A percentile compares a stretch with the other conserved stretches of the same genome.
Conservation (phyloP, 2,797 vertebrate species). For the Bradypus variegatus region DNA sequence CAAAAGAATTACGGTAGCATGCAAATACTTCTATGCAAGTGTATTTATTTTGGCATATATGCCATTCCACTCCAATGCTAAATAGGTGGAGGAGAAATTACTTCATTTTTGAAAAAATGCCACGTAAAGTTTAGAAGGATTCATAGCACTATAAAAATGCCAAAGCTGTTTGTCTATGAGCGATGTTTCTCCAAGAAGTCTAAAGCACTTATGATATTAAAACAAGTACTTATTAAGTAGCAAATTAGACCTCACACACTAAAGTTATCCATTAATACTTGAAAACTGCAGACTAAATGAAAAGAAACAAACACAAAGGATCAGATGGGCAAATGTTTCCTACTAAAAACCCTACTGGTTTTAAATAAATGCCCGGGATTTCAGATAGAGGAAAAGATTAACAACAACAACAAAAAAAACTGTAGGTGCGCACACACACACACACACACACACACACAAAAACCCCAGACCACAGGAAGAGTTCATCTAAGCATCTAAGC, state of each 20-base stretch:
- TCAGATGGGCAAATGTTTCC: neutral
- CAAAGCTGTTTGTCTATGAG: neutral
- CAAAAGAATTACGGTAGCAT: neutral
- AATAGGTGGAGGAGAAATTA: neutral
- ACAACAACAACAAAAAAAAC: neutral
- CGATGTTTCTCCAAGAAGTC: neutral
- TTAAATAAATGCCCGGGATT: neutral
- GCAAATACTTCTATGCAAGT: neutral
- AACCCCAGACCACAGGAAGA: neutral
- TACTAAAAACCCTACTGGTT: neutral
- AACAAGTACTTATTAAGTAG: constrained; percentile 2
- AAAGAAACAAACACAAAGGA: neutral
- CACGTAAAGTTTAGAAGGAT: neutral
- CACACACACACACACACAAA: neutral
- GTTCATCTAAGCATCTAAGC: neutral
- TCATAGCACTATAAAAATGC: constrained; percentile 9
- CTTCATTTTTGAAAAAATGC: constrained; percentile 13
- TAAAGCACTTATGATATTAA: constrained; percentile 30
- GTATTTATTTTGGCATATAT: neutral
- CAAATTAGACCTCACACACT: constrained; percentile 1
- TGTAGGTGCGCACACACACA: neutral
- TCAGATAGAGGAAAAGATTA: neutral
- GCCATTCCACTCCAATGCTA: neutral
- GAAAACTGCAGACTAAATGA: constrained; percentile 19
- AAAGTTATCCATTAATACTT: neutral